Evolutionary conservation across 2,113 vertebrate genomes (phyloP), one percentile per base, ranked within the genome.

Genomic region (Ophiodon elongatus): DNA sequence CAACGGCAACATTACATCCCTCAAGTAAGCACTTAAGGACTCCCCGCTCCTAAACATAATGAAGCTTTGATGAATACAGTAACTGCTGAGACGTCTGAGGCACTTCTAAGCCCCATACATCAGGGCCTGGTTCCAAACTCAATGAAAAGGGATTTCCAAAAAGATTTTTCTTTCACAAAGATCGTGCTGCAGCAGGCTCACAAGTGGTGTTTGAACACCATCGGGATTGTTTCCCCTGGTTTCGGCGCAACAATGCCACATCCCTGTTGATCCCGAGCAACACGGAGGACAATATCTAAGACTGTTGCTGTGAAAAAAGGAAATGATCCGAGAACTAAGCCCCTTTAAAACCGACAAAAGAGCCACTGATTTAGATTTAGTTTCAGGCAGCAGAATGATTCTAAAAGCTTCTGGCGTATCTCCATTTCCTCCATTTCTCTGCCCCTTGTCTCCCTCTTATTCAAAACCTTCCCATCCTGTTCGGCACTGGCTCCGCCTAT

Each of bases 1-100:
- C 70, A 50, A 83, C 60, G 33, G 80, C 84, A 89, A 85, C 85
- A 90, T 85, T 81, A 83, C 86, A 88, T 84, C 84, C 85, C 68
- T 75, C 73, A 69, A 57, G 54, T 82, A 76, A 91, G 80, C 78
- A 86, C 85, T 91, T 79, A 78, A 85, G 78, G 73, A 75, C 79
- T 83, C 70, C 15, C 70, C 43, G 81, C 80, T 86, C 57, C 86
- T 74, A 78, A 88, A 86, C 82, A 85, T 47, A 81, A 87, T 57
- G 37, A 83, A 56, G 62, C 57, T 56, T 79, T 86, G 68, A 87
- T 83, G 84, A 84, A 87, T 60, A 73, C 76, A 73, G 65, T 47
- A n/a, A 83, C 29, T 76, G 52, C 56, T 65, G 45, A 73, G 64
- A 87, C 2, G 43, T 85, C 56, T 63, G 68, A 69, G 52, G 75